Conservation (phyloP, 1,140 invertebrate species). For the Elysia chlorotica region DNA sequence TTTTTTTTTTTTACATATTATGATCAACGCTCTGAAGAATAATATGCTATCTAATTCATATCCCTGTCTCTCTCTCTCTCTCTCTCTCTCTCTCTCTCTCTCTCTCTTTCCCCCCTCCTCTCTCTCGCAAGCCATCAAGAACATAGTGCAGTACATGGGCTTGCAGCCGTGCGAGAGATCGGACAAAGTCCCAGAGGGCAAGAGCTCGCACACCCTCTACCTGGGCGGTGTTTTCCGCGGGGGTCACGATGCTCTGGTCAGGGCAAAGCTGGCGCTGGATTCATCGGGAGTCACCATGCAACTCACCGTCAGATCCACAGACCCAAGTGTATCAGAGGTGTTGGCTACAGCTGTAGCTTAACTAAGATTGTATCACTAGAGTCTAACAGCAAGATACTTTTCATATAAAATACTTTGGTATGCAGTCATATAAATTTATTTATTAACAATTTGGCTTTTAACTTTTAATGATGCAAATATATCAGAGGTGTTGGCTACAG, state of each 20-base stretch:
- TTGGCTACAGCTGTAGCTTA: slow-evolving; percentile 66
- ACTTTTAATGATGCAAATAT: too few relatives aligned
- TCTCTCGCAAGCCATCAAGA: slow-evolving; percentile 80
- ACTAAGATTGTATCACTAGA: not conserved
- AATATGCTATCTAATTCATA: too few relatives aligned
- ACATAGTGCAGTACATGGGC: slow-evolving; percentile 85
- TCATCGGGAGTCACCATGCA: slow-evolving; percentile 78
- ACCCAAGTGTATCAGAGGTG: slow-evolving; percentile 75
- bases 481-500: slow-evolving; percentile 77
- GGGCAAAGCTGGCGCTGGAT: slow-evolving; percentile 64
- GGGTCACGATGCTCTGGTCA: slow-evolving; percentile 84
- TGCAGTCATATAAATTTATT: too few relatives aligned
- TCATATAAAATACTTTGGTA: too few relatives aligned
- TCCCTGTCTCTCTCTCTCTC: too few relatives aligned
- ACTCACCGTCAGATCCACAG: slow-evolving; percentile 69
- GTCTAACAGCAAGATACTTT: too few relatives aligned
- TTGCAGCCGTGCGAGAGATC: slow-evolving; percentile 84
- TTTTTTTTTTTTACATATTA: too few relatives aligned
- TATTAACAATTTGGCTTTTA: too few relatives aligned
- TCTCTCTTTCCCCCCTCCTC: too few relatives aligned
- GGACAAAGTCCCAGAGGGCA: slow-evolving; percentile 84
- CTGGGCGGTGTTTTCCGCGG: slow-evolving; percentile 86
- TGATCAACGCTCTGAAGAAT: too few relatives aligned
- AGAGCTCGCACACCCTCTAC: slow-evolving; percentile 78
- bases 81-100: too few relatives aligned